phyloP scores from a whole-genome alignment of 1,140 invertebrate species.

The Trichonephila inaurata region DNA sequence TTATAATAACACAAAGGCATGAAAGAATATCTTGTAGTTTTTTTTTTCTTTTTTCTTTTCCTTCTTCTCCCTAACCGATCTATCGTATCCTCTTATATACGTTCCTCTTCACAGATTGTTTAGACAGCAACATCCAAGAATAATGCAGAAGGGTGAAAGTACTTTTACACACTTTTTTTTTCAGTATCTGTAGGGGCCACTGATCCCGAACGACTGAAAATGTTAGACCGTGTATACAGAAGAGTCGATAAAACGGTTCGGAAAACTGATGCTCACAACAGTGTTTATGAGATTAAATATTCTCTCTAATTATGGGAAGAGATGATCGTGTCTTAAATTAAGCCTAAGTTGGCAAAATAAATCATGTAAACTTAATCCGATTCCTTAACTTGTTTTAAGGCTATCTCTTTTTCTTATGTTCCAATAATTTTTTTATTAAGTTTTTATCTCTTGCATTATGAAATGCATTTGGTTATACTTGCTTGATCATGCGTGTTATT shows the following conservation, averaged over 20 bases:
- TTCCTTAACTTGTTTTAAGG: neutral
- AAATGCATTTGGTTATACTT: neutral
- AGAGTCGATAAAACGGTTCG: neutral
- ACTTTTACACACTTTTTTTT: neutral
- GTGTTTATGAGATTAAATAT: conserved; percentile 26
- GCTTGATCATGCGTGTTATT: conserved; percentile 4
- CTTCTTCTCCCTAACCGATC: neutral
- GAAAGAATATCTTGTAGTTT: neutral
- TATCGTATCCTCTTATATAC: neutral
- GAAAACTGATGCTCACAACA: neutral
- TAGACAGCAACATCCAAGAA: conserved; percentile 13
- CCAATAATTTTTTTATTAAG: neutral
- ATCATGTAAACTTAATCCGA: neutral
- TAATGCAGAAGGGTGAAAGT: neutral
- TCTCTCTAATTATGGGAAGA: neutral
- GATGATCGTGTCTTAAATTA: neutral
- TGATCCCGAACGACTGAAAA: neutral
- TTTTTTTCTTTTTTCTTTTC: too few relatives aligned
- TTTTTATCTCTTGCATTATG: neutral
- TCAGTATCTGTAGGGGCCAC: neutral
- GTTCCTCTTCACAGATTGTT: conserved; percentile 1
- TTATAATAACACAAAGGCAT: neutral
- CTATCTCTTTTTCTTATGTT: neutral
- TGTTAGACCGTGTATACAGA: neutral
- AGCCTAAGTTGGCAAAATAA: neutral